Evolutionary conservation across 1,140 invertebrate genomes (phyloP).

Genomic region (Melanaphis sacchari): DNA sequence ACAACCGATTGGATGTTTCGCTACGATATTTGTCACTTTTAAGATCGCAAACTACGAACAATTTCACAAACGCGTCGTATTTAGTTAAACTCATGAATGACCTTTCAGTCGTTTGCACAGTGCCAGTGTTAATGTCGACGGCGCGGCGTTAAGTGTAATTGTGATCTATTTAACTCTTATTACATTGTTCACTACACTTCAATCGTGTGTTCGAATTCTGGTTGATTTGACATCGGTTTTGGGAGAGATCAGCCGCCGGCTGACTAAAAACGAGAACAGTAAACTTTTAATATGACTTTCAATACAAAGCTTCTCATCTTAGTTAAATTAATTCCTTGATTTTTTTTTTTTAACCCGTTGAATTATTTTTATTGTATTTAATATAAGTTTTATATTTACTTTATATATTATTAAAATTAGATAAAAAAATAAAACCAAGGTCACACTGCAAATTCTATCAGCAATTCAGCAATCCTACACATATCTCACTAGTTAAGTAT

Average conservation of each 20-base stretch:
- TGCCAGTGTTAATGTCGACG: not conserved
- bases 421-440: not conserved
- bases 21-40: not conserved
- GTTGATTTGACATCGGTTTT: not conserved
- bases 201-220: not conserved
- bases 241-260: too few relatives aligned
- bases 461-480: too few relatives aligned
- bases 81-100: not conserved
- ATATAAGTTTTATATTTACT: not conserved
- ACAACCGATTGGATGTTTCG: not conserved
- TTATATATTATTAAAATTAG: not conserved
- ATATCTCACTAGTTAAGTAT: not conserved
- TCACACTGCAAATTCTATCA: too few relatives aligned
- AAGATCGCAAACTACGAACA: not conserved
- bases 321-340: too few relatives aligned
- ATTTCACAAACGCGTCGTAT: not conserved
- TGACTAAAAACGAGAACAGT: too few relatives aligned
- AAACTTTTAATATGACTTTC: too few relatives aligned
- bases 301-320: too few relatives aligned
- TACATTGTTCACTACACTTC: not conserved
- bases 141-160: not conserved
- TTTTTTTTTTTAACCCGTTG: too few relatives aligned
- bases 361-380: not conserved
- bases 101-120: not conserved
- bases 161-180: not conserved